Evolutionary conservation across 2,113 vertebrate genomes (phyloP).

Genomic region (Rutilus rutilus): DNA sequence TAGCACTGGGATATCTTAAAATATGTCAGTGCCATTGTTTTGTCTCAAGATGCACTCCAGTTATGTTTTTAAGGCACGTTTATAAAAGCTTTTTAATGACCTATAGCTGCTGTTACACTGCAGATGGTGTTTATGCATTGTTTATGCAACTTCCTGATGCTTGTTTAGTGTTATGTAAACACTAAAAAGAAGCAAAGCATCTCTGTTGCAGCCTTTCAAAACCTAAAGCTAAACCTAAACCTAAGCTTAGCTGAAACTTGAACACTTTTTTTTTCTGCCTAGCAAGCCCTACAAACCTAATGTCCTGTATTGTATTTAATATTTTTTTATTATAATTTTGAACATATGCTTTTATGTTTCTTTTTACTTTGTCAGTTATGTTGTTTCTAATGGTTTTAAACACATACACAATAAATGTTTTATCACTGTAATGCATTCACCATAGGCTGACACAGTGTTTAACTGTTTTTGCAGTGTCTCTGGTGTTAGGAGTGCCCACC

Average conservation of each 20-base stretch:
- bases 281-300: not conserved
- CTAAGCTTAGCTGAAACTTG: not conserved
- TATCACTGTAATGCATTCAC: too few relatives aligned
- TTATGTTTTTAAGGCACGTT: too few relatives aligned
- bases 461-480: constrained; percentile 74
- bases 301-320: not conserved
- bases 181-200: not conserved
- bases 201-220: not conserved
- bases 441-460: not conserved
- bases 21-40: too few relatives aligned
- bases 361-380: not conserved
- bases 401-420: not conserved
- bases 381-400: not conserved
- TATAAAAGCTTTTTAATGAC: not conserved
- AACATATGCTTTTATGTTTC: not conserved
- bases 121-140: not conserved
- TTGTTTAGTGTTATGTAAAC: not conserved
- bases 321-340: not conserved
- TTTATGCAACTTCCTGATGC: not conserved
- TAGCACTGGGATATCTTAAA: too few relatives aligned
- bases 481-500: constrained; percentile 87
- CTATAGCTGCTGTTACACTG: not conserved
- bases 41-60: too few relatives aligned
- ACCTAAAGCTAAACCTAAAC: not conserved
- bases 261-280: not conserved